These are phyloP conservation scores for Scaptomyza montana DNA, from an alignment of 1,140 invertebrate genomes.

Conservation along the genomic window DNA sequence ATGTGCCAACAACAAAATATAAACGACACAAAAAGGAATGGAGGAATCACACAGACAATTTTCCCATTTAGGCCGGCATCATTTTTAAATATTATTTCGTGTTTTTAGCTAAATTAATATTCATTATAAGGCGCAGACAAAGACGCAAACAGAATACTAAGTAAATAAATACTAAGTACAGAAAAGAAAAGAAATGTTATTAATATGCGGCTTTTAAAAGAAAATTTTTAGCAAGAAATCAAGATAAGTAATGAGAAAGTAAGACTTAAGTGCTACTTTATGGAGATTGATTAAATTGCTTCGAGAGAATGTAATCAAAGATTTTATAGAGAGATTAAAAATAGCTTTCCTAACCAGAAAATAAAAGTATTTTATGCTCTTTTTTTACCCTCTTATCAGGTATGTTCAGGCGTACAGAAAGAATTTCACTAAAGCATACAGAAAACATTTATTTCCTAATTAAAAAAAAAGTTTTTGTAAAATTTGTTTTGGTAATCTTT, in stretches of 20 bases:
- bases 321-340: neutral
- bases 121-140: slow-evolving; percentile 28
- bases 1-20: slow-evolving; percentile 33
- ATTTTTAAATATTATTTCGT: slow-evolving; percentile 46
- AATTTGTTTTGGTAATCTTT: neutral
- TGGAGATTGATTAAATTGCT: neutral
- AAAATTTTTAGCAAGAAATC: no score
- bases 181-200: neutral
- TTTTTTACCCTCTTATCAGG: neutral
- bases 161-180: neutral
- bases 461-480: neutral
- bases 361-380: neutral
- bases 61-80: slow-evolving; percentile 37
- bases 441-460: neutral
- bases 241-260: neutral
- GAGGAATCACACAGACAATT: neutral
- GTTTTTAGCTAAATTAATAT: slow-evolving; percentile 50
- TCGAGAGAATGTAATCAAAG: neutral
- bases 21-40: neutral
- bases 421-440: neutral
- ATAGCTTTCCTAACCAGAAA: neutral
- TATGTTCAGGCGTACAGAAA: neutral
- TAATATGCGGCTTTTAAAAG: slow-evolving; percentile 8
- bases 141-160: neutral
- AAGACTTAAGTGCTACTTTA: neutral